Evolutionary conservation across 1,140 invertebrate genomes (phyloP).

Genomic region (Thaumatotibia leucotreta): DNA sequence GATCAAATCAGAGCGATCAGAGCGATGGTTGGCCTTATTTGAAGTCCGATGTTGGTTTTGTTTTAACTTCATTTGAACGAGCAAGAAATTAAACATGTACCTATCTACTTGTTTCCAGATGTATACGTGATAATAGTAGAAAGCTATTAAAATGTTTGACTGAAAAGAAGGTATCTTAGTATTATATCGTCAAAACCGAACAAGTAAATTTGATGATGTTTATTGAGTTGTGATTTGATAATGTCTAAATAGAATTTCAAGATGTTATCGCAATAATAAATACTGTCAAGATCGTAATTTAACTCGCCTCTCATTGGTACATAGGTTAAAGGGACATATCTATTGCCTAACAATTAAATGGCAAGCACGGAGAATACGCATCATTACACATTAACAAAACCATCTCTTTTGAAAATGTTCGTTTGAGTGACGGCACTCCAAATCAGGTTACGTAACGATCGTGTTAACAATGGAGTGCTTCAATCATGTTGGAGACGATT

Average conservation of each 20-base stretch:
- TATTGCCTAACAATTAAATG: constrained; percentile 69
- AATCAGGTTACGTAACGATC: constrained; percentile 60
- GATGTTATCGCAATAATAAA: not conserved
- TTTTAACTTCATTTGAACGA: not conserved
- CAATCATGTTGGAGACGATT: constrained; percentile 69
- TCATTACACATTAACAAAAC: constrained; percentile 69
- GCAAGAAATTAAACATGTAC: not conserved
- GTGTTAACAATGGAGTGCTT: constrained; percentile 57
- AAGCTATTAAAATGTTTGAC: not conserved
- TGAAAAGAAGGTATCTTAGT: not conserved
- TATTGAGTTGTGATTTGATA: not conserved
- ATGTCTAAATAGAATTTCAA: not conserved
- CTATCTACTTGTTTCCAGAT: not conserved
- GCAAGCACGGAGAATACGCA: constrained; percentile 61
- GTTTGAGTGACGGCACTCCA: constrained; percentile 63
- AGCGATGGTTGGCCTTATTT: constrained; percentile 9
- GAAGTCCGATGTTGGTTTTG: not conserved
- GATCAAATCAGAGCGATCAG: not conserved
- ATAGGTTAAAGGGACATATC: constrained; percentile 54
- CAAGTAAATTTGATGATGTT: not conserved
- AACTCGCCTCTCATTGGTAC: constrained; percentile 25
- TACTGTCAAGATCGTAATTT: constrained; percentile 2
- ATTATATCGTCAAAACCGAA: not conserved
- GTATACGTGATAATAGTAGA: not conserved
- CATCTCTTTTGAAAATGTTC: constrained; percentile 54